These are phyloP conservation scores for Plectrocnemia conspersa DNA, from an alignment of 1,140 invertebrate genomes.

Conservation along the genomic window DNA sequence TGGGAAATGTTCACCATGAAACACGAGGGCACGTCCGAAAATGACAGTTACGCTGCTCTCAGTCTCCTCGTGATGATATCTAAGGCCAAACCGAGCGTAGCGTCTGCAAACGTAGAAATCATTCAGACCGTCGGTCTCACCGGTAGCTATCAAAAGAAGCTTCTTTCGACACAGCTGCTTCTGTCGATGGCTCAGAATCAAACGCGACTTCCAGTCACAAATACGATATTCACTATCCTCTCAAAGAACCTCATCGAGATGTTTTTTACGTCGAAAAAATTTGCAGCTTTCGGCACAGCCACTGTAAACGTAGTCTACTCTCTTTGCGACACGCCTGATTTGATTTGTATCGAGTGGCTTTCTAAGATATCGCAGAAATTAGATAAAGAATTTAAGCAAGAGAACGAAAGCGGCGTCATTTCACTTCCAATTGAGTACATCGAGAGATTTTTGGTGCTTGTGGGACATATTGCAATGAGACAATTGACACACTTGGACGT, in stretches of 20 bases:
- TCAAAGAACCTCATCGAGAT: conserved; percentile 43
- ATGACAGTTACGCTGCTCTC: conserved; percentile 66
- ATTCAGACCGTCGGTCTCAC: conserved; percentile 51
- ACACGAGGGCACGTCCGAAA: conserved; percentile 60
- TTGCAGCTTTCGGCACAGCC: conserved; percentile 42
- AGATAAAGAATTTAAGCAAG: conserved; percentile 33
- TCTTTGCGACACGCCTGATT: conserved; percentile 47
- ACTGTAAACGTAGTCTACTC: conserved; percentile 45
- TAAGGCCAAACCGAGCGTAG: conserved; percentile 53
- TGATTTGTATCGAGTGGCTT: conserved; percentile 42
- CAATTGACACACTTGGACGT: conserved; percentile 77
- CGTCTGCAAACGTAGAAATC: conserved; percentile 50
- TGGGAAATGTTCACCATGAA: conserved; percentile 80
- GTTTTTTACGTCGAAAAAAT: conserved; percentile 42
- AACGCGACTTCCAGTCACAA: conserved; percentile 43
- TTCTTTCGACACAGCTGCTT: conserved; percentile 42
- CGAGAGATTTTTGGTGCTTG: conserved; percentile 61
- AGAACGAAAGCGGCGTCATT: conserved; percentile 38
- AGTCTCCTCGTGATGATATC: conserved; percentile 68
- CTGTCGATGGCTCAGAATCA: conserved; percentile 42
- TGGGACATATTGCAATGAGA: conserved; percentile 69
- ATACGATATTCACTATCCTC: conserved; percentile 41
- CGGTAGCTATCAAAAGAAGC: conserved; percentile 43
- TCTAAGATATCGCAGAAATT: conserved; percentile 44
- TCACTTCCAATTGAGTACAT: conserved; percentile 50